Percentiles rank a stretch among this genome's conserved stretches.
These are phyloP conservation scores for Pammene aurita DNA, from an alignment of 2,888 invertebrate species.

Conservation along the genomic window DNA sequence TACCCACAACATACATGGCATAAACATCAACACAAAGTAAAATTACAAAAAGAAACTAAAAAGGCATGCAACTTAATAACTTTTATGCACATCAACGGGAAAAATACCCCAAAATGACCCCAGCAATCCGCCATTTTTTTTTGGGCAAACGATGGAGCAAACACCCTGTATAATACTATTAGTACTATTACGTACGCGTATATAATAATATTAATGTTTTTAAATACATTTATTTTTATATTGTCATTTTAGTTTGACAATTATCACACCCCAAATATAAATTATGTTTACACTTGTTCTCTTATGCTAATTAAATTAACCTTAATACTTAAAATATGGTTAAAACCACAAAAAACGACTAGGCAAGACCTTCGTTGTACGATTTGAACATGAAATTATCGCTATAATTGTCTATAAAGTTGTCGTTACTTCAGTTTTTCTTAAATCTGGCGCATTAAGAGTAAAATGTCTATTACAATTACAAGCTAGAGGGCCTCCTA, in stretches of 20 bases:
- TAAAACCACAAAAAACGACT: constrained; percentile 63
- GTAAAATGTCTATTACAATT: constrained; percentile 78
- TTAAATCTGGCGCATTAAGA: constrained; percentile 71
- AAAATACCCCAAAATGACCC: too few species aligned
- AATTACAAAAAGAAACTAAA: too few species aligned
- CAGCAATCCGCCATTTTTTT: too few species aligned
- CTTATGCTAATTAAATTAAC: constrained; percentile 11
- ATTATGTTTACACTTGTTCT: background rate
- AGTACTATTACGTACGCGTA: too few species aligned
- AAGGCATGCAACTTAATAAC: too few species aligned
- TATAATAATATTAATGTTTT: too few species aligned
- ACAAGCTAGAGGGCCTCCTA: constrained; percentile 71
- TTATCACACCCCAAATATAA: constrained; percentile 15
- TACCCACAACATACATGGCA: too few species aligned
- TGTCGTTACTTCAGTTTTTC: constrained; percentile 69
- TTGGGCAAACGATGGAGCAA: too few species aligned
- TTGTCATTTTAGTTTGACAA: background rate
- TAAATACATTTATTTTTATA: background rate
- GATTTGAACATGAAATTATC: constrained; percentile 47
- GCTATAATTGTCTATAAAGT: constrained; percentile 56
- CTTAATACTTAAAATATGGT: constrained; percentile 14
- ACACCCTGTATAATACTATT: too few species aligned
- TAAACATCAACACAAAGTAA: too few species aligned
- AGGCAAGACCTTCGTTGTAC: constrained; percentile 60
- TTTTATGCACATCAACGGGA: too few species aligned